Evolutionary conservation across 2,113 vertebrate species (phyloP).

Genomic region (Nerophis lumbriciformis): DNA sequence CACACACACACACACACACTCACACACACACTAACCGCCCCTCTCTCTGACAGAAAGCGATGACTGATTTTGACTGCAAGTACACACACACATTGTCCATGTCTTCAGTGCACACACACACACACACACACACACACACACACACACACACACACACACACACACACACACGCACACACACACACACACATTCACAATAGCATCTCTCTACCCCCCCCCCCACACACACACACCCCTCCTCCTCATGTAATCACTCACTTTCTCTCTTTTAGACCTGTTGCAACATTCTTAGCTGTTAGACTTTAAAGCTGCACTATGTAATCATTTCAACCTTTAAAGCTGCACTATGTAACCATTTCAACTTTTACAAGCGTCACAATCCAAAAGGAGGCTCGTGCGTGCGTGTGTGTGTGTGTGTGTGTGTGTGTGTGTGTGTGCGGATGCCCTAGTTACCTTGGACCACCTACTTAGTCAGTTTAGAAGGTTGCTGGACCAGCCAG

Average conservation of each 20-base stretch:
- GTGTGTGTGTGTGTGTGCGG: no score
- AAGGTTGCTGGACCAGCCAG: no score
- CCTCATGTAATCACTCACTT: constrained; percentile 38
- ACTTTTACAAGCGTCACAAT: no score
- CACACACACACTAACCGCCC: constrained; percentile 20
- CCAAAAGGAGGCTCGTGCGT: no score
- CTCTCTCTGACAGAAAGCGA: constrained; percentile 14
- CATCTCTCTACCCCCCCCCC: constrained; percentile 23
- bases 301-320: background rate
- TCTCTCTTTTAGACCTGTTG: constrained; percentile 8
- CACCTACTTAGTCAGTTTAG: no score
- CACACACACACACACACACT: constrained; percentile 9
- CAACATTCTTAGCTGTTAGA: background rate
- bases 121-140: constrained; percentile 17
- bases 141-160: constrained; percentile 27
- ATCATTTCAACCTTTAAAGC: background rate
- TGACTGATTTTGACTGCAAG: constrained; percentile 45
- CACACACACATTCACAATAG: constrained; percentile 42
- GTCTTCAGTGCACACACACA: constrained; percentile 18
- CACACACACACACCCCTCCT: no score
- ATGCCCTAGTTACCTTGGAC: no score
- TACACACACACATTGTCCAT: constrained; percentile 26
- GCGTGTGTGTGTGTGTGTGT: no score
- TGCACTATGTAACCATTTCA: no score
- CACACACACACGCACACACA: constrained; percentile 23